Evolutionary conservation across 2,888 invertebrate species (phyloP).

Genomic region (Pseudoips prasinana): DNA sequence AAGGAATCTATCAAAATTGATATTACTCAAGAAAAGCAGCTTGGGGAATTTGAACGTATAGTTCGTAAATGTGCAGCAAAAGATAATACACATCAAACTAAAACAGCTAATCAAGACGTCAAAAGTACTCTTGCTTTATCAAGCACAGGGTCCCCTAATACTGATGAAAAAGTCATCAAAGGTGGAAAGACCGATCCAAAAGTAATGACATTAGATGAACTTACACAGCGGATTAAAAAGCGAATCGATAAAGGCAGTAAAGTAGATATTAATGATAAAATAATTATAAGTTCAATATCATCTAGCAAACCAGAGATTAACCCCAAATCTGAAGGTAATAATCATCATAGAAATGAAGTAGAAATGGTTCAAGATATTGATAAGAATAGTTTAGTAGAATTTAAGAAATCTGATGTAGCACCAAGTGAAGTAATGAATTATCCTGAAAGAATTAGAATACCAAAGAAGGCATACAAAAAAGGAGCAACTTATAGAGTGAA

Average conservation of each 20-base stretch:
- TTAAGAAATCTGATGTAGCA: conserved; percentile 40
- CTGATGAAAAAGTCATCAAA: conserved; percentile 13
- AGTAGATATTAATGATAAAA: conserved; percentile 56
- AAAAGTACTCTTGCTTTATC: conserved; percentile 11
- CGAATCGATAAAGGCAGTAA: conserved; percentile 54
- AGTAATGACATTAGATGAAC: conserved; percentile 61
- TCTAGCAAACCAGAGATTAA: conserved; percentile 3
- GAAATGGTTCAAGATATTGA: conserved; percentile 37
- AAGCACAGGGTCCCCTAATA: conserved; percentile 4
- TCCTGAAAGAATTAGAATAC: conserved; percentile 86
- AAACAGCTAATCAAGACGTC: conserved; percentile 2
- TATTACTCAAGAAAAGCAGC: conserved; percentile 46
- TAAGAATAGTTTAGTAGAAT: conserved; percentile 37
- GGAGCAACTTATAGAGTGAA: conserved; percentile 88
- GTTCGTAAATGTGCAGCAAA: conserved; percentile 61
- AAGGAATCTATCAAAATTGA: conserved; percentile 60
- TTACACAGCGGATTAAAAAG: conserved; percentile 54
- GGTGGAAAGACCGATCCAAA: conserved; percentile 35
- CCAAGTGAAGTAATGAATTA: conserved; percentile 58
- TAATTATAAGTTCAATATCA: conserved; percentile 50
- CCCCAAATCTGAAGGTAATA: conserved; percentile 22
- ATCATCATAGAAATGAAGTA: conserved; percentile 38
- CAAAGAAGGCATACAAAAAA: conserved; percentile 82
- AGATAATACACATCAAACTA: conserved; percentile 20
- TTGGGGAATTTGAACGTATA: conserved; percentile 77